Percentiles rank a stretch among this genome's conserved stretches.
phyloP scores from a whole-genome alignment of 2,888 invertebrate genomes.

The Drosophila affinis region DNA sequence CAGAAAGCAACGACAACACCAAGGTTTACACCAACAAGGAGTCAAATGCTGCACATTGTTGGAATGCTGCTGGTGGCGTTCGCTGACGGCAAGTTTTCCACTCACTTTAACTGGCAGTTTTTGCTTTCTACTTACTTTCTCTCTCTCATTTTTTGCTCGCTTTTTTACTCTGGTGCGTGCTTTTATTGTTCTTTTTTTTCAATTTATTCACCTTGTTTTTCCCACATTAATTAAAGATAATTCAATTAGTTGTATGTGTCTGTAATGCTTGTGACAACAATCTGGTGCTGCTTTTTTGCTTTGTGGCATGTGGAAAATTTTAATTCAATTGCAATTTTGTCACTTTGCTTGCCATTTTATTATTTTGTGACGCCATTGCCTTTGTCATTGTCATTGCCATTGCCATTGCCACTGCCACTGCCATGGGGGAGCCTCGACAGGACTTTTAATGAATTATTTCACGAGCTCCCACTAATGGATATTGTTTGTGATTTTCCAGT shows the following conservation, averaged over 20 bases:
- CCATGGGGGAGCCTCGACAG: slow-evolving; percentile 36
- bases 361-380: not conserved
- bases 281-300: slow-evolving; percentile 11
- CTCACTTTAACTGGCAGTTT: slow-evolving; percentile 19
- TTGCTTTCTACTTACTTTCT: not conserved
- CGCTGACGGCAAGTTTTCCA: slow-evolving; percentile 24
- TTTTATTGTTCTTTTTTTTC: slow-evolving; percentile 5
- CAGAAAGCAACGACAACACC: slow-evolving; percentile 17
- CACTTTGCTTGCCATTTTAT: slow-evolving; percentile 34
- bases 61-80: not conserved
- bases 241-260: slow-evolving; percentile 49
- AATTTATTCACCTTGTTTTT: slow-evolving; percentile 24
- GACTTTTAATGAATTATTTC: slow-evolving; percentile 61
- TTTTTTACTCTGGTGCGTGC: slow-evolving; percentile 16
- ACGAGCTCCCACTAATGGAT: slow-evolving; percentile 24
- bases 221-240: slow-evolving; percentile 61
- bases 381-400: not conserved
- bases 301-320: slow-evolving; percentile 30
- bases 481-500: slow-evolving; percentile 23
- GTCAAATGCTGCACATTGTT: not conserved
- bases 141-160: too few relatives aligned
- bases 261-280: slow-evolving; percentile 12
- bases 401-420: not conserved
- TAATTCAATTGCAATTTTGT: slow-evolving; percentile 69
- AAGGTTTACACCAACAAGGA: slow-evolving; percentile 11